These are phyloP conservation scores for Lepidotrigona ventralis DNA, from an alignment of 1,140 invertebrate species.

Conservation along the genomic window DNA sequence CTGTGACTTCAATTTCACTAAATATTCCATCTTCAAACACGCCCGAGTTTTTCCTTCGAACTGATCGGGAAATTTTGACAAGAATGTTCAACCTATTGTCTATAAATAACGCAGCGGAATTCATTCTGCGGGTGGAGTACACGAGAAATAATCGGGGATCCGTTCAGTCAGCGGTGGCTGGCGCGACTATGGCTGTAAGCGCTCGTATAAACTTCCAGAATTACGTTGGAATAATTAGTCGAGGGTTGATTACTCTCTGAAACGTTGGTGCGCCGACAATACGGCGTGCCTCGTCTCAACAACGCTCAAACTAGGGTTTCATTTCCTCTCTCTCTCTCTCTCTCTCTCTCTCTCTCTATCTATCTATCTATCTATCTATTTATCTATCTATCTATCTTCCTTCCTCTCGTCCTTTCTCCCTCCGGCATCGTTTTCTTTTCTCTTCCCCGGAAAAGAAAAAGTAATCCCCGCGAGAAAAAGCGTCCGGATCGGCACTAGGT, in stretches of 20 bases:
- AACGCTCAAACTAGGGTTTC: not conserved
- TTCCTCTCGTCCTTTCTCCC: not conserved
- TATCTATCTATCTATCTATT: no score
- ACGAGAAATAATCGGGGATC: slow-evolving; percentile 26
- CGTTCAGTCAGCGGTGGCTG: slow-evolving; percentile 10
- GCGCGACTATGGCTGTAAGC: slow-evolving; percentile 23
- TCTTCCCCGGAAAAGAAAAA: slow-evolving; percentile 26
- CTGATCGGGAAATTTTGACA: not conserved
- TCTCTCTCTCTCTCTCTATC: not conserved
- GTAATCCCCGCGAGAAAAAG: slow-evolving; percentile 57
- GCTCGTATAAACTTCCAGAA: slow-evolving; percentile 44
- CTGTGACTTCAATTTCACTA: no score
- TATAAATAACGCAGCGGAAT: not conserved
- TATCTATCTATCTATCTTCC: no score
- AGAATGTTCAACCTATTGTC: not conserved
- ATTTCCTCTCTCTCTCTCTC: not conserved
- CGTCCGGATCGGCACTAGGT: slow-evolving; percentile 25
- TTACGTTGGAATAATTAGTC: slow-evolving; percentile 54
- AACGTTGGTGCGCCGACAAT: not conserved
- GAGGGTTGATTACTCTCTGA: slow-evolving; percentile 28
- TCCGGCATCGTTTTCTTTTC: not conserved
- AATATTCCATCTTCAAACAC: no score
- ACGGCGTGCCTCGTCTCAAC: not conserved
- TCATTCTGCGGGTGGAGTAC: slow-evolving; percentile 4
- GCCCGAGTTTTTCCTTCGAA: not conserved